These are phyloP conservation scores for Pseudorhombus dupliciocellatus DNA, from an alignment of 2,113 vertebrate species.

Conservation along the genomic window DNA sequence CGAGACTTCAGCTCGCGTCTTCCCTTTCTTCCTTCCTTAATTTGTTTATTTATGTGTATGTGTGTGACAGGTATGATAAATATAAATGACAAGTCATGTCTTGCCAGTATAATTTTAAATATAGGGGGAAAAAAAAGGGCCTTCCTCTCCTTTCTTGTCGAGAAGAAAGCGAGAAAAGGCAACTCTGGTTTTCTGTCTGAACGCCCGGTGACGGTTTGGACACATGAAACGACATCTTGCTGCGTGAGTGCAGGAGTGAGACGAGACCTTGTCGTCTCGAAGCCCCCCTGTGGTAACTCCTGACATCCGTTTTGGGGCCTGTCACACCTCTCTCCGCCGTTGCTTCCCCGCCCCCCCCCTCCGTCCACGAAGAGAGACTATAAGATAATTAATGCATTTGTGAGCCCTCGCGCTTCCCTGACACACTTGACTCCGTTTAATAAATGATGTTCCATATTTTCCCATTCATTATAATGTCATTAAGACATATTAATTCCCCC, in stretches of 20 bases:
- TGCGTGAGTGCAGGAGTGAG: constrained; percentile 61
- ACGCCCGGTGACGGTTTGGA: constrained; percentile 66
- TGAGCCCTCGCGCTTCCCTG: constrained; percentile 75
- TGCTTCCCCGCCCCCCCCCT: constrained; percentile 52
- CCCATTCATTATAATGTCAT: constrained; percentile 85
- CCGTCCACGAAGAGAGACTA: constrained; percentile 65
- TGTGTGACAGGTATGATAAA: constrained; percentile 65
- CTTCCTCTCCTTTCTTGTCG: constrained; percentile 56
- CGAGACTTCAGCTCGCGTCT: constrained; percentile 23
- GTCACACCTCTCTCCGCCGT: constrained; percentile 67
- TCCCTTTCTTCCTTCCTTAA: constrained; percentile 4
- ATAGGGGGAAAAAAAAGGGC: constrained; percentile 44
- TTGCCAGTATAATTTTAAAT: constrained; percentile 58
- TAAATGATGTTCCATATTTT: constrained; percentile 82
- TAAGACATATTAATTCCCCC: constrained; percentile 82
- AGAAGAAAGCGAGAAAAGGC: constrained; percentile 56
- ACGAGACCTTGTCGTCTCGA: constrained; percentile 66
- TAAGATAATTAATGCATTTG: constrained; percentile 81
- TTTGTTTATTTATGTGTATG: constrained; percentile 5
- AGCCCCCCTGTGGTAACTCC: constrained; percentile 73
- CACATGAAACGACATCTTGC: constrained; percentile 69
- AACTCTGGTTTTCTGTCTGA: constrained; percentile 60
- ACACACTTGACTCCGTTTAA: constrained; percentile 84
- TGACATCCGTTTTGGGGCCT: constrained; percentile 70
- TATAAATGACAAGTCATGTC: constrained; percentile 68